A percentile compares a stretch with the other conserved stretches of the same genome.
Evolutionary conservation across 2,797 vertebrate genomes (phyloP).

Genomic region (Phaenicophaeus curvirostris): DNA sequence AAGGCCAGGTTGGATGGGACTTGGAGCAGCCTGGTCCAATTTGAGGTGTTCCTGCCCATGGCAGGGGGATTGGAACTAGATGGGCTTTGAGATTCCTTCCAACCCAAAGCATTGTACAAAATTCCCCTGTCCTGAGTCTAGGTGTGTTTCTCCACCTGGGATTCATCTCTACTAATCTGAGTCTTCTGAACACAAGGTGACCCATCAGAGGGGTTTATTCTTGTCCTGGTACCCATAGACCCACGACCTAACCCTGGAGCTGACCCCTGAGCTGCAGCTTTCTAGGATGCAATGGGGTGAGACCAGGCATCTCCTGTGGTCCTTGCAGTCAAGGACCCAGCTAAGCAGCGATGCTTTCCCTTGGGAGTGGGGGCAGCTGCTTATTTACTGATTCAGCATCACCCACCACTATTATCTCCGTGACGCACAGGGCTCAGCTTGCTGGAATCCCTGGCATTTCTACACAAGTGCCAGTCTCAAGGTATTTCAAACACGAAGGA

Average conservation of each 20-base stretch:
- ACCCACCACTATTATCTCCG: not conserved
- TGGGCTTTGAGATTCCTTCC: no score
- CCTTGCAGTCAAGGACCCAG: slow-evolving; percentile 3
- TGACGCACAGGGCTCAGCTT: not conserved
- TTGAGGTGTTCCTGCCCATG: no score
- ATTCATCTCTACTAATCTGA: not conserved
- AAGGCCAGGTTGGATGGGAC: no score
- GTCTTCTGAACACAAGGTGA: rapidly evolving
- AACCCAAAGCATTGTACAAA: not conserved
- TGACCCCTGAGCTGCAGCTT: not conserved
- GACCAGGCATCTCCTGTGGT: rapidly evolving
- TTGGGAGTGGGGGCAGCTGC: rapidly evolving
- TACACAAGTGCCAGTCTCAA: not conserved
- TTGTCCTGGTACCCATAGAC: not conserved
- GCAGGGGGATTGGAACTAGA: no score
- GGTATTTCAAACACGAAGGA: not conserved
- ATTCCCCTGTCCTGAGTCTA: rapidly evolving
- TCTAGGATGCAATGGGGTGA: rapidly evolving
- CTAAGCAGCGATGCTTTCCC: rapidly evolving
- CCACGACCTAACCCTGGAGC: rapidly evolving
- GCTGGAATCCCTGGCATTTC: slow-evolving; percentile 27
- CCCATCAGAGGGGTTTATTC: not conserved
- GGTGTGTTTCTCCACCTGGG: rapidly evolving
- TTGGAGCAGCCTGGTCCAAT: no score
- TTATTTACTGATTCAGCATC: not conserved